Evolutionary conservation across 1,140 invertebrate species (phyloP).

Genomic region (Gyrodactylus bullatarudis): DNA sequence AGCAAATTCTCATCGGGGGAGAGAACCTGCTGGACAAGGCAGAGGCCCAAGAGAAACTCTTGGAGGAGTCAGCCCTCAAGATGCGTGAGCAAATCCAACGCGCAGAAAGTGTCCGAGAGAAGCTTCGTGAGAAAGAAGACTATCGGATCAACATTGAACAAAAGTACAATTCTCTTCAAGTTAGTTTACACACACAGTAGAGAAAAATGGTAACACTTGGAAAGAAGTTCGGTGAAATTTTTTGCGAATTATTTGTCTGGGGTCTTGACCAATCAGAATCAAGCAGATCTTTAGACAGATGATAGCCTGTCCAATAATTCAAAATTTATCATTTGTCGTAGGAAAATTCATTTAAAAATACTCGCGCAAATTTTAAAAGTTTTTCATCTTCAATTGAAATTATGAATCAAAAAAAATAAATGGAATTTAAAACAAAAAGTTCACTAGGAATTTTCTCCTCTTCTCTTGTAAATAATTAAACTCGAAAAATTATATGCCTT

Average conservation of each 20-base stretch:
- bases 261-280: too few relatives aligned
- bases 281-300: too few relatives aligned
- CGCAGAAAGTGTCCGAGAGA: constrained; percentile 31
- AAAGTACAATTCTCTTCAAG: constrained; percentile 50
- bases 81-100: constrained; percentile 31
- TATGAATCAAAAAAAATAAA: too few relatives aligned
- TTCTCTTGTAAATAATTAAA: too few relatives aligned
- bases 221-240: constrained; percentile 20
- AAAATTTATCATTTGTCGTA: too few relatives aligned
- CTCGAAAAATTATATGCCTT: too few relatives aligned
- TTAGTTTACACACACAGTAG: constrained; percentile 30
- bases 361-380: too few relatives aligned
- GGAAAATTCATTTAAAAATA: too few relatives aligned
- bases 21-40: constrained; percentile 91
- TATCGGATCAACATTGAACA: constrained; percentile 80
- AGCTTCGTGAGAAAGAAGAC: constrained; percentile 34
- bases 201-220: constrained; percentile 56
- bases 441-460: too few relatives aligned
- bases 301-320: too few relatives aligned
- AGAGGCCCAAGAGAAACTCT: constrained; percentile 52
- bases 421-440: too few relatives aligned
- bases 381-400: too few relatives aligned
- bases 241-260: constrained; percentile 20
- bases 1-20: constrained; percentile 77
- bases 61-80: constrained; percentile 53